Base-by-base conservation (phyloP, 2,888 invertebrate genomes). In the Antheraea yamamai region DNA sequence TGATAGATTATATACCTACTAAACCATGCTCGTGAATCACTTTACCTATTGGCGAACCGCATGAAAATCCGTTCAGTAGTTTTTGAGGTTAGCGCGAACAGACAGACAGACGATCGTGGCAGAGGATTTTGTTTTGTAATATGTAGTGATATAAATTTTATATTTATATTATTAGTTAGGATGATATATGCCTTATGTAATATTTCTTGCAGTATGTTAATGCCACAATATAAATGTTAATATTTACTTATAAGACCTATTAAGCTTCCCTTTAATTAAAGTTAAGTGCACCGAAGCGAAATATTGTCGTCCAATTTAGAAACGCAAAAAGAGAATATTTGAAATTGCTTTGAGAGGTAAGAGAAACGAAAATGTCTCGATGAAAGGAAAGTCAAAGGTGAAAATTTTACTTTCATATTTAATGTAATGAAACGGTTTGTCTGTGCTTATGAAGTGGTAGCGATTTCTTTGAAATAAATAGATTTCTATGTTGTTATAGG, bases 371-470 rank as follows among this genome's bases (percentile, higher is more conserved):
- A 70, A 39, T 39, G 1, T 20, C 39, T 70, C 70, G 70, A 39
- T 20, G 70, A 70, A 66, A 68, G 68, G 39, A 68, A 35, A 35
- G 70, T 70, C 39, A 70, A 70, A 70, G 70, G 70, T 39, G 70
- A 70, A 66, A 66, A 66, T 66, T 66, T 66, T 66, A 30, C 64
- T 30, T 66, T 66, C 26, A 64, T 26, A 64, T 64, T 64, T 66
- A 66, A 70, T 70, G 35, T 70, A 70, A 70, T 70, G n/a, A 70
- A 70, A 68, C 8, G 70, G n/a, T 70, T 39, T 39, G 20, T 70
- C 70, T 39, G 70, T 70, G 26, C 14, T 66, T 66, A 70, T 70
- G 70, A 70, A 70, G 70, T 39, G 39, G 70, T 70, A n/a, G 39
- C 35, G n/a, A 39, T 70, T 39, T n/a, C 35, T 39, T 70, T 35